phyloP scores from a whole-genome alignment of 2,888 invertebrate species.

The Erebia palarica region DNA sequence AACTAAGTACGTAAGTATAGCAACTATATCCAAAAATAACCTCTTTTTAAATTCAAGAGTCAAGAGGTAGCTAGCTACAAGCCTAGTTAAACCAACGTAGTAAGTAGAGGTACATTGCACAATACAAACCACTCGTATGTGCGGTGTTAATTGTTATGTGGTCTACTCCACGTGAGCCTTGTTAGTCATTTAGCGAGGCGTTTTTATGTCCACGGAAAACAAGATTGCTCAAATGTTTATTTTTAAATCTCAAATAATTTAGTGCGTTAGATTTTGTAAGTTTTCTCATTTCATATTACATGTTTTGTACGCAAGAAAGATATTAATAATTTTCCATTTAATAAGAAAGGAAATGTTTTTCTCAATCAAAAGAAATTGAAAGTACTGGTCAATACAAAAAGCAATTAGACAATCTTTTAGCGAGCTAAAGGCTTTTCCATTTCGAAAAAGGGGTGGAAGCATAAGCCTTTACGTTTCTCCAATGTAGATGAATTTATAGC shows the following conservation, averaged over 20 bases:
- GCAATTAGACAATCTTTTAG: constrained; percentile 7
- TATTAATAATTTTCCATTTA: neutral
- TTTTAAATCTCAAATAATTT: constrained; percentile 22
- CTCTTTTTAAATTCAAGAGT: neutral
- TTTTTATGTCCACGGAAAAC: constrained; percentile 31
- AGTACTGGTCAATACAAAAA: constrained; percentile 11
- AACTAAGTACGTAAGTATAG: neutral
- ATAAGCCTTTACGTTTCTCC: constrained; percentile 11
- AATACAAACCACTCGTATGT: constrained; percentile 16
- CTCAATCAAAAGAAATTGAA: constrained; percentile 8
- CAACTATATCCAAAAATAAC: neutral
- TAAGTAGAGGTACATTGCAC: neutral
- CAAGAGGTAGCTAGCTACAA: neutral
- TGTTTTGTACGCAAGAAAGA: neutral
- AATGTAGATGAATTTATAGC: neutral
- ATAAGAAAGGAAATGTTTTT: neutral
- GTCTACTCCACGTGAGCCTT: constrained; percentile 24
- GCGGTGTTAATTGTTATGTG: constrained; percentile 18
- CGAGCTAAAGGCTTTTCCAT: constrained; percentile 12
- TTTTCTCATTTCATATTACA: neutral
- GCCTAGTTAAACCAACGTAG: neutral
- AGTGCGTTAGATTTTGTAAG: neutral
- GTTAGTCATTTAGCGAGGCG: constrained; percentile 34
- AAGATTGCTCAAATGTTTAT: constrained; percentile 28
- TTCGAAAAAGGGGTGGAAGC: constrained; percentile 21